phyloP scores from a whole-genome alignment of 2,113 vertebrate genomes.

The Agapornis roseicollis region DNA sequence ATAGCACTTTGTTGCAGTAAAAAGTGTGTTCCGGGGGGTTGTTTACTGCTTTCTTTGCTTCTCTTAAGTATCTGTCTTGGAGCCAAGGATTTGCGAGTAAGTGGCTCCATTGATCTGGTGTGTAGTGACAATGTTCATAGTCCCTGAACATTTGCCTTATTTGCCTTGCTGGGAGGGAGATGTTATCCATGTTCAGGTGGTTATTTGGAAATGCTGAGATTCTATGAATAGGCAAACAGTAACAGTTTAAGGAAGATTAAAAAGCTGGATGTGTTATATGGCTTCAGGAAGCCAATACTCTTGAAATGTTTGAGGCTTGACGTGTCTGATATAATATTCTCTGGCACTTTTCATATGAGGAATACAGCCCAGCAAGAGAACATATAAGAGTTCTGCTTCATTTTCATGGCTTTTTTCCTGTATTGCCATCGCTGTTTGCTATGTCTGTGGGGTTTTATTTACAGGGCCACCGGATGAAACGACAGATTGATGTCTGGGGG shows the following conservation, averaged over 20 bases:
- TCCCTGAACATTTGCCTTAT: neutral
- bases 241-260: neutral
- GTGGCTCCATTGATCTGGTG: neutral
- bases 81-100: neutral
- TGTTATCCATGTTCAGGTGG: neutral
- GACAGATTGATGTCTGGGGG: conserved; percentile 82
- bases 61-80: neutral
- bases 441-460: neutral
- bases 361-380: neutral
- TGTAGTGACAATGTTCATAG: neutral
- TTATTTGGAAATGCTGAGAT: neutral
- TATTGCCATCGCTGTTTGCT: neutral
- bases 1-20: neutral
- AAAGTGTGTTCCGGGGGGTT: neutral
- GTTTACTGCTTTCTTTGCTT: neutral
- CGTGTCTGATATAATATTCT: neutral
- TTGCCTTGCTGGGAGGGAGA: neutral
- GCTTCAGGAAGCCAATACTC: neutral
- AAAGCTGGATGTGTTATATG: neutral
- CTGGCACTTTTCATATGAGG: neutral
- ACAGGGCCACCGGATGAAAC: conserved; percentile 49
- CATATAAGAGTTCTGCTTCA: neutral
- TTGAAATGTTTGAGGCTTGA: neutral
- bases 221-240: neutral
- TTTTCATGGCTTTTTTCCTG: neutral